Evolutionary conservation across 2,113 vertebrate genomes (phyloP).

Genomic region (Nibea albiflora): DNA sequence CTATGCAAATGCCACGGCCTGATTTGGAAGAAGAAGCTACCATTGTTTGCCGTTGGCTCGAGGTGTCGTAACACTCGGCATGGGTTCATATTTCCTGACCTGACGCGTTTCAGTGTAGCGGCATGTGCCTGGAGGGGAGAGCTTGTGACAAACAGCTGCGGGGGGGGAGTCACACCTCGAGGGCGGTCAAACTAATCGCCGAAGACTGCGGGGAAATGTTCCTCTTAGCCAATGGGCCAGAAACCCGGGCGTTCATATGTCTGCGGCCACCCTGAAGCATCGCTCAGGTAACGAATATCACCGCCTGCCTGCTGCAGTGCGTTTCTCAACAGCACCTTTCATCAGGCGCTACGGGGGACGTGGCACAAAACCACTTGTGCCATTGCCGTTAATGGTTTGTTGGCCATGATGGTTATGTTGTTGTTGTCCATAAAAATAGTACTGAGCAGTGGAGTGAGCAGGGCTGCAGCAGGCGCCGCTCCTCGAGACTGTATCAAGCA

Average conservation of each 20-base stretch:
- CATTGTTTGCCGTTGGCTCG: conserved; percentile 54
- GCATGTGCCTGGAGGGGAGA: conserved; percentile 10
- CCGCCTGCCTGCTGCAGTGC: conserved; percentile 20
- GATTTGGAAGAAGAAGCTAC: conserved; percentile 53
- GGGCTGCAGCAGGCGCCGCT: background rate
- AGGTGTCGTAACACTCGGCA: conserved; percentile 27
- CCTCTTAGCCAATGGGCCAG: conserved; percentile 24
- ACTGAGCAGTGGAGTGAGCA: conserved; percentile 16
- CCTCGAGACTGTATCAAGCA: conserved; percentile 12
- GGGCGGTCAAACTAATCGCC: conserved; percentile 41
- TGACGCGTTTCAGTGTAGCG: conserved; percentile 46
- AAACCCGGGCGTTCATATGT: too few species aligned
- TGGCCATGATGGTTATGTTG: conserved; percentile 25
- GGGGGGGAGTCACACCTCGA: conserved; percentile 33
- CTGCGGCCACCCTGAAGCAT: conserved; percentile 20
- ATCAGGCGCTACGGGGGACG: conserved; percentile 30
- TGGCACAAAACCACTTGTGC: background rate
- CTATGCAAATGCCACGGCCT: conserved; percentile 75
- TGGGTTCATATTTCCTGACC: conserved; percentile 39
- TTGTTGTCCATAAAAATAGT: conserved; percentile 38
- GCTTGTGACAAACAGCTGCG: conserved; percentile 62
- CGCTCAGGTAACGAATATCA: conserved; percentile 53
- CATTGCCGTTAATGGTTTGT: conserved; percentile 9
- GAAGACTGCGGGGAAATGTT: conserved; percentile 62
- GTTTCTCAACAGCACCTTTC: conserved; percentile 30